A percentile compares a stretch with the other conserved stretches of the same genome.
Conservation (phyloP, 2,113 vertebrate species). For the Sphaerodactylus townsendi region DNA sequence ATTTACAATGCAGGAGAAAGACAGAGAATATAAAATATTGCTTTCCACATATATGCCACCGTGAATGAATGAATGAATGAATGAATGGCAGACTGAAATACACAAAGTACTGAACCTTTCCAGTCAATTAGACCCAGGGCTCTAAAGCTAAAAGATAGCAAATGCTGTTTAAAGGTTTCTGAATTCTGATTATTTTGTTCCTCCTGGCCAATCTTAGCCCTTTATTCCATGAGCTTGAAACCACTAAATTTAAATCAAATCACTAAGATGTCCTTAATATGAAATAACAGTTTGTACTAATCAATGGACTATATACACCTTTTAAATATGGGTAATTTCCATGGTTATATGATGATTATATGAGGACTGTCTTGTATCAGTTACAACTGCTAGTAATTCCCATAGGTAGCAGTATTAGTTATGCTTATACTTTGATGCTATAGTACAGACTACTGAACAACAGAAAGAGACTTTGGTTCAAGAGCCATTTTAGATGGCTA, state of each 20-base stretch:
- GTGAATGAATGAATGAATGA: background rate
- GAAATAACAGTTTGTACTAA: constrained; percentile 21
- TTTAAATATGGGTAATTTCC: background rate
- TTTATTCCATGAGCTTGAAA: background rate
- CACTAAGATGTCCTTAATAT: constrained; percentile 36
- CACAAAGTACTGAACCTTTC: background rate
- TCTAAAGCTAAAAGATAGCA: background rate
- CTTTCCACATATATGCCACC: background rate
- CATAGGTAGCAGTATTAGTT: too few species aligned
- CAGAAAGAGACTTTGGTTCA: too few species aligned
- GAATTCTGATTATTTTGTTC: constrained; percentile 10
- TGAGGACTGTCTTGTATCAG: too few species aligned
- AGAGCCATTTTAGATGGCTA: too few species aligned
- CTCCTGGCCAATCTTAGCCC: background rate
- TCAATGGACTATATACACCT: constrained; percentile 23
- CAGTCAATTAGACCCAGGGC: background rate
- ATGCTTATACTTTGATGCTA: too few species aligned
- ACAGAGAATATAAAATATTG: background rate
- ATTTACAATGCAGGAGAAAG: constrained; percentile 14
- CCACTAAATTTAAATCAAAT: background rate
- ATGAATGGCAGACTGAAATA: constrained; percentile 17
- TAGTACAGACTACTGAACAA: too few species aligned
- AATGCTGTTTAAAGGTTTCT: background rate
- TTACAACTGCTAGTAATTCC: too few species aligned
- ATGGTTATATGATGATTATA: too few species aligned